phyloP scores from a whole-genome alignment of 53 echinoderm and acorn worm genomes.

The Mesocentrotus franciscanus region DNA sequence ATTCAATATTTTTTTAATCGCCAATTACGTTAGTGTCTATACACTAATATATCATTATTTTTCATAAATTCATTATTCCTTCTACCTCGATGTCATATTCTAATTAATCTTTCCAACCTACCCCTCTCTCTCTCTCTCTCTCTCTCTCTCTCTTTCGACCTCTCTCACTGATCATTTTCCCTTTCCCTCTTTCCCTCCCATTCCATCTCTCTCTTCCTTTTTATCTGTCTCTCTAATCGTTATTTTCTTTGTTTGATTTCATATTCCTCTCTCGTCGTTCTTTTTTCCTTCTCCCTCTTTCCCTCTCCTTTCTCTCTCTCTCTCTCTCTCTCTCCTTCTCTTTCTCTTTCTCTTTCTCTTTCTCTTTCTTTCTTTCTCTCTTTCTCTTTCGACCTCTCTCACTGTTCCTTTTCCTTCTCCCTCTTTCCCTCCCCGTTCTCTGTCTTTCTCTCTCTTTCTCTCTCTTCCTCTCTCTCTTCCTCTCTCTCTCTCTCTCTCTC shows the following conservation, averaged over 20 bases:
- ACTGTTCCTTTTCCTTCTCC: neutral
- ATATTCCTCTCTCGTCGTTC: too few relatives aligned
- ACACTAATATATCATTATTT: too few relatives aligned
- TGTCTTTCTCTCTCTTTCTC: neutral
- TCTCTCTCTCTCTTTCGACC: too few relatives aligned
- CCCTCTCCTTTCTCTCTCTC: neutral
- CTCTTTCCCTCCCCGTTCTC: neutral
- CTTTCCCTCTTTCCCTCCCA: neutral
- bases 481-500: neutral
- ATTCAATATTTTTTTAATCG: too few relatives aligned
- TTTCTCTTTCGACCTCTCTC: too few relatives aligned
- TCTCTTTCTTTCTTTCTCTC: neutral
- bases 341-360: neutral
- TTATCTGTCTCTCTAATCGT: neutral
- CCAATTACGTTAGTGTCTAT: too few relatives aligned
- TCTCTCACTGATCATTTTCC: too few relatives aligned
- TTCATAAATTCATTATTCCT: too few relatives aligned
- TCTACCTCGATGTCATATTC: too few relatives aligned
- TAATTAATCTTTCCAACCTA: too few relatives aligned
- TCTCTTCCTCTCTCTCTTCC: neutral
- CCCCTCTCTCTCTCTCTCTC: too few relatives aligned
- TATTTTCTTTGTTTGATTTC: neutral
- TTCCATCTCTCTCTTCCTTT: neutral
- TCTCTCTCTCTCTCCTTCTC: too few relatives aligned
- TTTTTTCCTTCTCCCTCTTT: neutral